Conservation (phyloP, 2,797 vertebrate species). For the Molossus alvarezi region DNA sequence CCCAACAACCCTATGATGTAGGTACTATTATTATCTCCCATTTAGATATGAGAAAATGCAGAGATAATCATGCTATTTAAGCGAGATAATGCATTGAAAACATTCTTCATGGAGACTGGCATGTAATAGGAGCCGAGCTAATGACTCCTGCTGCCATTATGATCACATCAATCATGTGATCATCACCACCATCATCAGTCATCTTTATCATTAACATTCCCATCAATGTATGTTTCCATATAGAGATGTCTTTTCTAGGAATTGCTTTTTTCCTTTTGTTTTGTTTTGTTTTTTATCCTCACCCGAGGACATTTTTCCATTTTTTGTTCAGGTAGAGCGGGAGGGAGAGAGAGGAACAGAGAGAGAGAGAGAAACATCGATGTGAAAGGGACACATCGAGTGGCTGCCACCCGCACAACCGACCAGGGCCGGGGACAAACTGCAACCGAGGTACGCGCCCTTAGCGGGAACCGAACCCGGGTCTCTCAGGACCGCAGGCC, state of each 20-base stretch:
- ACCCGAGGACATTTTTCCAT: too few species aligned
- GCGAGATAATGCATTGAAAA: not conserved
- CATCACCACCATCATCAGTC: not conserved
- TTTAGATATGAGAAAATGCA: not conserved
- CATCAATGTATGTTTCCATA: not conserved
- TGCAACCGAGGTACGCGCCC: too few species aligned
- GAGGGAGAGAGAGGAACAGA: too few species aligned
- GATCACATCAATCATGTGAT: not conserved
- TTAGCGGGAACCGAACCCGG: too few species aligned
- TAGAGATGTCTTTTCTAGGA: not conserved
- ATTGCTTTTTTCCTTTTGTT: not conserved
- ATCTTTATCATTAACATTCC: not conserved
- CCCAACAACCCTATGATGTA: not conserved
- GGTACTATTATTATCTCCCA: not conserved
- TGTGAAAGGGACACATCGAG: too few species aligned
- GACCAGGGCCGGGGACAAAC: too few species aligned
- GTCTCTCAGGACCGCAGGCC: too few species aligned
- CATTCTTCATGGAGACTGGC: not conserved
- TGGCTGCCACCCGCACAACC: too few species aligned
- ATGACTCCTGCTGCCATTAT: not conserved
- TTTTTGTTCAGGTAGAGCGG: too few species aligned
- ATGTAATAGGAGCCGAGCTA: not conserved
- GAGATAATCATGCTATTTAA: not conserved
- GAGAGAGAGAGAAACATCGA: too few species aligned
- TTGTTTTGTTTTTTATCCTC: not conserved